phyloP scores from a whole-genome alignment of 2,888 invertebrate genomes.

The Lymantria monacha region DNA sequence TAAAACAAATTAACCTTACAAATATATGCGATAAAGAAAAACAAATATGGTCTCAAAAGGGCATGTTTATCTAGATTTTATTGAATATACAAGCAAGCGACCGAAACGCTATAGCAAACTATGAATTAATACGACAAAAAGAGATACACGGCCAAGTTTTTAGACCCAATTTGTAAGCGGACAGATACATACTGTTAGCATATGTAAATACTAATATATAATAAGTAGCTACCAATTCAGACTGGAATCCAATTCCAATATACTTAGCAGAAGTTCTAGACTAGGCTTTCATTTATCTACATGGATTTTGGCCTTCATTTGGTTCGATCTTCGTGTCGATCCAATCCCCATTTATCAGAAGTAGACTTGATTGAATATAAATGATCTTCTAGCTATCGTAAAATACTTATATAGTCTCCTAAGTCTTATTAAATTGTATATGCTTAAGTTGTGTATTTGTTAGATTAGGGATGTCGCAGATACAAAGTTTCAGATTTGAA shows the following conservation, averaged over 20 bases:
- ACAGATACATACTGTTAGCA: background rate
- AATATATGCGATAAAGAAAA: background rate
- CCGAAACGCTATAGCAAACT: background rate
- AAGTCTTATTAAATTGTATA: too few species aligned
- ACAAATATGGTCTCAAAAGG: background rate
- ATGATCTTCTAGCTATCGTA: too few species aligned
- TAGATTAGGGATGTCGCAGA: too few species aligned
- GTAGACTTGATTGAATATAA: too few species aligned
- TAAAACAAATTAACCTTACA: too few species aligned
- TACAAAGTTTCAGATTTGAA: too few species aligned
- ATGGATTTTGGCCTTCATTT: too few species aligned
- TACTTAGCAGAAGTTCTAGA: background rate
- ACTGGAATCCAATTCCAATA: background rate
- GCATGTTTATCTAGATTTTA: background rate
- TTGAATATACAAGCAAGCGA: background rate
- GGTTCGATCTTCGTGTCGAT: too few species aligned
- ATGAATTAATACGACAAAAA: background rate
- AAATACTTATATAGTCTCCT: too few species aligned
- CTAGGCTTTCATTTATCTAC: background rate
- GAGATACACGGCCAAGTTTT: background rate
- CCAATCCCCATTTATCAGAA: too few species aligned
- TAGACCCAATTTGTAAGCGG: slow-evolving; percentile 1
- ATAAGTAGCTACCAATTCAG: background rate
- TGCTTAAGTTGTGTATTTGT: too few species aligned
- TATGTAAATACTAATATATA: background rate